Percentiles rank a stretch among this genome's conserved stretches.
phyloP scores from a whole-genome alignment of 2,888 invertebrate genomes.

The Flexamia atlantica region DNA sequence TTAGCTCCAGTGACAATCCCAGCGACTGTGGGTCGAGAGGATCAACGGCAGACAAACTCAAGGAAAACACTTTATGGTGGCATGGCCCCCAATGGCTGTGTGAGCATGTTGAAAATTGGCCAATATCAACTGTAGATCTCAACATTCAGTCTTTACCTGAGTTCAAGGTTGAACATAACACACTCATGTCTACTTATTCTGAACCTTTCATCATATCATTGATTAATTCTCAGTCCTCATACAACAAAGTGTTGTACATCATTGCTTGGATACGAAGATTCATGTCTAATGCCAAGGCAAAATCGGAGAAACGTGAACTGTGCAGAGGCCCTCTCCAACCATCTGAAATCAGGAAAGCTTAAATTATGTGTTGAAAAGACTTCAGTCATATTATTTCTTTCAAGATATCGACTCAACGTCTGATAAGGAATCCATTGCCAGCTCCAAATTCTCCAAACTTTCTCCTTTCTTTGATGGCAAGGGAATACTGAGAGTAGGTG shows the following conservation, averaged over 20 bases:
- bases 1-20: conserved; percentile 70
- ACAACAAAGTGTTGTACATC: neutral
- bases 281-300: neutral
- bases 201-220: conserved; percentile 2
- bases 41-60: conserved; percentile 22
- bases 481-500: conserved; percentile 62
- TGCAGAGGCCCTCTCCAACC: neutral
- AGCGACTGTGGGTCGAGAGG: conserved; percentile 72
- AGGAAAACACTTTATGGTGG: neutral
- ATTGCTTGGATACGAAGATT: neutral
- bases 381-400: conserved; percentile 26
- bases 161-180: neutral
- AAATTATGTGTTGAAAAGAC: neutral
- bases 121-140: neutral
- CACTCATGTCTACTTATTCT: neutral
- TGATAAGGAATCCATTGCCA: neutral
- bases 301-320: conserved; percentile 7
- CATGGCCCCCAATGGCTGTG: neutral
- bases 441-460: conserved; percentile 6
- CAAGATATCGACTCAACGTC: neutral
- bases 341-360: conserved; percentile 33
- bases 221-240: neutral
- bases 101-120: neutral
- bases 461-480: conserved; percentile 27
- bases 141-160: conserved; percentile 63